phyloP scores from a whole-genome alignment of 2,888 invertebrate genomes.

The Nephrotoma appendiculata region DNA sequence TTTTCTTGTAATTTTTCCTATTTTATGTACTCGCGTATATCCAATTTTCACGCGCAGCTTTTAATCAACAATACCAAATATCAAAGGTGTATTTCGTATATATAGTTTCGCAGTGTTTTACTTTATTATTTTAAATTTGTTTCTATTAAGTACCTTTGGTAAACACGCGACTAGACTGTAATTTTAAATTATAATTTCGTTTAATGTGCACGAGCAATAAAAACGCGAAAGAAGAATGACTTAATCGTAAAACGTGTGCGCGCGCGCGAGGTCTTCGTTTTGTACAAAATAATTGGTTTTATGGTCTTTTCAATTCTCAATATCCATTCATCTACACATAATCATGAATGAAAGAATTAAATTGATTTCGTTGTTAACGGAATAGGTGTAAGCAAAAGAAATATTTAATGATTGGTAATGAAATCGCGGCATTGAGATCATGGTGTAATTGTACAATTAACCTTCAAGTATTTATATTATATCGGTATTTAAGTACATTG shows the following conservation, averaged over 20 bases:
- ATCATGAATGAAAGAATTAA: neutral
- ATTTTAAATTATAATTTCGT: neutral
- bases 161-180: neutral
- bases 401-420: neutral
- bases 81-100: neutral
- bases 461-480: neutral
- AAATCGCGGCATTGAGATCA: neutral
- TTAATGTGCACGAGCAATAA: neutral
- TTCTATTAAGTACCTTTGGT: neutral
- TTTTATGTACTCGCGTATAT: neutral
- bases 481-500: neutral
- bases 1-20: neutral
- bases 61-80: neutral
- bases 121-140: neutral
- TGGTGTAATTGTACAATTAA: neutral
- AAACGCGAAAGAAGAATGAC: neutral
- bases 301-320: neutral
- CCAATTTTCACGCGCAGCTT: neutral
- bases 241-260: neutral
- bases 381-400: neutral
- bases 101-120: neutral
- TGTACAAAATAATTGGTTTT: neutral
- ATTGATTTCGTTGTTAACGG: neutral
- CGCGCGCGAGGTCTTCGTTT: neutral
- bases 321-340: neutral